Conservation (phyloP, 2,797 vertebrate genomes). For the Bryconaethiops microstoma region DNA sequence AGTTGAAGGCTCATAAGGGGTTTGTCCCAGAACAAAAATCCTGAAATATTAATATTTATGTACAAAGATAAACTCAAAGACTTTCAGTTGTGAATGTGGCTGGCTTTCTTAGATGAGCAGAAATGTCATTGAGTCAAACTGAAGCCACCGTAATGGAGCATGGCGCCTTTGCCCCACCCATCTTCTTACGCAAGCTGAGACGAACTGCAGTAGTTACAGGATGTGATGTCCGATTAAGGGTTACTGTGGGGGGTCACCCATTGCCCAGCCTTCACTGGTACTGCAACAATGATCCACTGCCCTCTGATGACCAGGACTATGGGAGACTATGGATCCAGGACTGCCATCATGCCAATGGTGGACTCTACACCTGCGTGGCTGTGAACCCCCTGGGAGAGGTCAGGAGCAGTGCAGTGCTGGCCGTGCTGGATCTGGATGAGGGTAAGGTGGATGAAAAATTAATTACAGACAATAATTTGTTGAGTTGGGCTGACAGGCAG, state of each 20-base stretch:
- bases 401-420: constrained; percentile 83
- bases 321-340: constrained; percentile 88
- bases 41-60: neutral
- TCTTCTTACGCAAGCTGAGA: constrained; percentile 85
- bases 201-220: constrained; percentile 85
- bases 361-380: constrained; percentile 89
- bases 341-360: constrained; percentile 82
- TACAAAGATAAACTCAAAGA: neutral
- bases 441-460: constrained; percentile 73
- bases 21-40: neutral
- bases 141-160: constrained; percentile 70
- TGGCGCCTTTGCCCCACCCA: constrained; percentile 63
- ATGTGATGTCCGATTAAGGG: constrained; percentile 86
- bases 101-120: constrained; percentile 31
- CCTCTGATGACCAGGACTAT: constrained; percentile 74
- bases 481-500: neutral
- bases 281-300: constrained; percentile 78
- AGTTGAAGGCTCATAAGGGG: neutral
- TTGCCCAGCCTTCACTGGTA: constrained; percentile 86
- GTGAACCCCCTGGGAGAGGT: constrained; percentile 83
- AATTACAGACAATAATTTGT: neutral
- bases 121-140: constrained; percentile 77
- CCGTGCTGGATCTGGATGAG: constrained; percentile 88
- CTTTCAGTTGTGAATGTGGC: constrained; percentile 69
- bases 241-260: constrained; percentile 82